These are phyloP conservation scores for Eupithecia pulchellata DNA, from an alignment of 2,888 invertebrate genomes.

Conservation along the genomic window DNA sequence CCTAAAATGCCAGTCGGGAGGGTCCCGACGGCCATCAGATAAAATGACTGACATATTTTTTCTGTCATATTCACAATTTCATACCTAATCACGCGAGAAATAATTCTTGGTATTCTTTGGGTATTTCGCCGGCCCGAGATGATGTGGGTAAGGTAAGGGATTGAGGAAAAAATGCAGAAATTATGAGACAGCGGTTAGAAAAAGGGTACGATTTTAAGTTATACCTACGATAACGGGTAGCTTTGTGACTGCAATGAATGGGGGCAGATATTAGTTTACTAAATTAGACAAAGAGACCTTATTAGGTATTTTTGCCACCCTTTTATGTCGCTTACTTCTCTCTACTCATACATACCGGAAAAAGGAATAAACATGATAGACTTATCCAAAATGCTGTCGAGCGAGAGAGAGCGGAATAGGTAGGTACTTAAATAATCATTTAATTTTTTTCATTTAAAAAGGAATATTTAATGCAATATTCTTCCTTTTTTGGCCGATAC, in stretches of 20 bases:
- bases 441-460: no score
- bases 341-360: no score
- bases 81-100: constrained; percentile 43
- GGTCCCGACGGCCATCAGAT: constrained; percentile 23
- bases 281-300: no score
- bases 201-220: constrained; percentile 25
- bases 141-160: constrained; percentile 31
- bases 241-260: background rate
- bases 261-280: background rate
- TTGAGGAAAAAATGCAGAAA: constrained; percentile 31
- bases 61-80: constrained; percentile 46
- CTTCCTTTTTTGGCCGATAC: no score
- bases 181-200: constrained; percentile 31
- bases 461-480: no score
- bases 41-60: constrained; percentile 44
- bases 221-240: background rate
- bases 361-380: no score
- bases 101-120: constrained; percentile 30
- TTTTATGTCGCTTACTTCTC: no score
- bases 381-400: no score
- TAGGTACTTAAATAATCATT: no score
- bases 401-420: no score
- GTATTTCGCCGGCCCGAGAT: constrained; percentile 23
- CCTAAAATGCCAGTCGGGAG: background rate
- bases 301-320: no score